phyloP scores from a whole-genome alignment of 2,113 vertebrate genomes.

The Rousettus leschenaultii region DNA sequence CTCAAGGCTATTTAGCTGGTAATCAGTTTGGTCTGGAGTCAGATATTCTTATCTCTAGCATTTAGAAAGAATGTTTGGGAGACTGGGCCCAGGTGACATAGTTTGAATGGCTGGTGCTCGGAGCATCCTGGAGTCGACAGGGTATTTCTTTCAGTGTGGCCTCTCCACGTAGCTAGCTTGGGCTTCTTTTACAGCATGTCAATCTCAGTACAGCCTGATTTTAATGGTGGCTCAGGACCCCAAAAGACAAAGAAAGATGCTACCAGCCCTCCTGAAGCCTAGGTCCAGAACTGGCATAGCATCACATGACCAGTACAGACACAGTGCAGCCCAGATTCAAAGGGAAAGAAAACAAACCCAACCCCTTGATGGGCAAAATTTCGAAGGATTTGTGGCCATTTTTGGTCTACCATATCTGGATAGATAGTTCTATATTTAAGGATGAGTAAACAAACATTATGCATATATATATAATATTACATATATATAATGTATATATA shows the following conservation, averaged over 20 bases:
- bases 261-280: not conserved
- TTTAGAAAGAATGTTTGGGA: not conserved
- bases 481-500: too few relatives aligned
- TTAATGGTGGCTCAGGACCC: not conserved
- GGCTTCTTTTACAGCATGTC: not conserved
- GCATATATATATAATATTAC: too few relatives aligned
- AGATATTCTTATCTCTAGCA: not conserved
- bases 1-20: not conserved
- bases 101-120: not conserved
- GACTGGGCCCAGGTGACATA: not conserved
- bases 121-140: not conserved
- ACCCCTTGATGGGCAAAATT: not conserved
- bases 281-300: not conserved
- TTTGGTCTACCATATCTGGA: not conserved
- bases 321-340: not conserved
- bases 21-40: not conserved
- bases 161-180: not conserved
- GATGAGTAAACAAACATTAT: not conserved
- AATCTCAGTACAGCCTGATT: not conserved
- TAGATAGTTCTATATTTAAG: not conserved
- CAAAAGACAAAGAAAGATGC: not conserved
- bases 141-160: not conserved
- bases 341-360: not conserved
- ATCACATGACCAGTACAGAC: not conserved
- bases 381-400: not conserved